These are phyloP conservation scores for Clamator glandarius DNA, from an alignment of 2,797 vertebrate genomes.

Conservation along the genomic window DNA sequence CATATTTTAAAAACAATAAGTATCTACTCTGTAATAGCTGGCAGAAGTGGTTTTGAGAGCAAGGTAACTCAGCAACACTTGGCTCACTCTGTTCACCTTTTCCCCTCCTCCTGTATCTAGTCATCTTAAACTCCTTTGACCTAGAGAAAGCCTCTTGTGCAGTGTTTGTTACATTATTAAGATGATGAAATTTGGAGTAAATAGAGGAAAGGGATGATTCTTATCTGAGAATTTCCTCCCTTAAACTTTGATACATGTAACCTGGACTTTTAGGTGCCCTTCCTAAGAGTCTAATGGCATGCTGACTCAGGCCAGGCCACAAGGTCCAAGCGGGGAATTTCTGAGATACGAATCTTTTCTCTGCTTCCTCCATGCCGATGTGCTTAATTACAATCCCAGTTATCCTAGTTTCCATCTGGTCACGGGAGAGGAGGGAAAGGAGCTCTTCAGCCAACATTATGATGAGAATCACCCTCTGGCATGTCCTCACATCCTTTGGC, in stretches of 20 bases:
- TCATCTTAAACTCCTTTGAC: neutral
- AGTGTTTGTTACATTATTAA: neutral
- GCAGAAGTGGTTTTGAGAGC: neutral
- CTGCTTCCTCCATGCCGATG: neutral
- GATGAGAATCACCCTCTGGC: conserved; percentile 24
- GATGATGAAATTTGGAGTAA: neutral
- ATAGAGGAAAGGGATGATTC: neutral
- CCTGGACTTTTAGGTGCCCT: neutral
- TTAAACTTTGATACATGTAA: neutral
- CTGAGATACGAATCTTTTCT: neutral
- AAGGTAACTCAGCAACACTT: neutral
- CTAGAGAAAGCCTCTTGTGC: neutral
- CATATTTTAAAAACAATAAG: neutral
- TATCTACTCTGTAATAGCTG: neutral
- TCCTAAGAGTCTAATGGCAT: neutral
- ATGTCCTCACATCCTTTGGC: conserved; percentile 4
- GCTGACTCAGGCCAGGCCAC: neutral
- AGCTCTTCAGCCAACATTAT: neutral
- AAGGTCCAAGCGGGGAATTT: neutral
- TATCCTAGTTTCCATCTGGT: conserved; percentile 14
- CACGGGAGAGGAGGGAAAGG: neutral
- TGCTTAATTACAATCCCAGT: conserved; percentile 15
- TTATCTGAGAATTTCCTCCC: conserved; percentile 8
- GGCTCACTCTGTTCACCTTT: neutral
- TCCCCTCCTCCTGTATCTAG: neutral